These are phyloP conservation scores for Tuta absoluta DNA, from an alignment of 2,888 invertebrate genomes.

Conservation along the genomic window DNA sequence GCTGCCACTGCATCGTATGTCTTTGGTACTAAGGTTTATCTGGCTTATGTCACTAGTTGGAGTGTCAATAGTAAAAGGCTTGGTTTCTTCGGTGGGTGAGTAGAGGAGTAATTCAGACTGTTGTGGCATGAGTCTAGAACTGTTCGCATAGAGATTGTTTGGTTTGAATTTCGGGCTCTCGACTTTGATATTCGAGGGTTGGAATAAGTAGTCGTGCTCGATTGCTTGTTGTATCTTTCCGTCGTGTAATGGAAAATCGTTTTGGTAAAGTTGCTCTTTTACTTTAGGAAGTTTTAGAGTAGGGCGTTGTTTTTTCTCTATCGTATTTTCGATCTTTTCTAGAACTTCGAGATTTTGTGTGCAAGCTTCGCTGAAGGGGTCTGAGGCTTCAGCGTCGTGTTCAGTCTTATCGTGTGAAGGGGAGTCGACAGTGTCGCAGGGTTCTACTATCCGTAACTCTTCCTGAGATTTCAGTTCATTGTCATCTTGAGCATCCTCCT, in stretches of 20 bases:
- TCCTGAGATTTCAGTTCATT: slow-evolving; percentile 72
- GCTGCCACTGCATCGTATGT: slow-evolving; percentile 64
- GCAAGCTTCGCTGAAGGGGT: slow-evolving; percentile 77
- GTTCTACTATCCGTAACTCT: slow-evolving; percentile 68
- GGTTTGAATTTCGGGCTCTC: slow-evolving; percentile 74
- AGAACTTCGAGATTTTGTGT: slow-evolving; percentile 66
- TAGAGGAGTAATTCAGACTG: slow-evolving; percentile 72
- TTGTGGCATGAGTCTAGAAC: slow-evolving; percentile 69
- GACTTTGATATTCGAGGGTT: slow-evolving; percentile 83
- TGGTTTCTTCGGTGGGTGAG: slow-evolving; percentile 77
- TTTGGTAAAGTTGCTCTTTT: slow-evolving; percentile 76
- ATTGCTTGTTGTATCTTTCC: slow-evolving; percentile 74
- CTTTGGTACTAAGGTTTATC: slow-evolving; percentile 72
- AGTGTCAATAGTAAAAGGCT: slow-evolving; percentile 72
- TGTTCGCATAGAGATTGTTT: slow-evolving; percentile 74
- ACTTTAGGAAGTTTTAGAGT: slow-evolving; percentile 66
- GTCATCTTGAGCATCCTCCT: slow-evolving; percentile 77
- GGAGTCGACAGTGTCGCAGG: slow-evolving; percentile 69
- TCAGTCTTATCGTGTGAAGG: slow-evolving; percentile 47
- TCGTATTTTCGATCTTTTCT: slow-evolving; percentile 44
- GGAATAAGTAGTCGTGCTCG: slow-evolving; percentile 82
- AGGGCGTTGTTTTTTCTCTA: slow-evolving; percentile 72
- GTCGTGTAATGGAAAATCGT: slow-evolving; percentile 65
- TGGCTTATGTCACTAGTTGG: slow-evolving; percentile 78
- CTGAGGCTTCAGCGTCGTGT: slow-evolving; percentile 45